A percentile compares a stretch with the other conserved stretches of the same genome.
These are phyloP conservation scores for Cisticola juncidis DNA, from an alignment of 2,113 vertebrate genomes.

Conservation along the genomic window DNA sequence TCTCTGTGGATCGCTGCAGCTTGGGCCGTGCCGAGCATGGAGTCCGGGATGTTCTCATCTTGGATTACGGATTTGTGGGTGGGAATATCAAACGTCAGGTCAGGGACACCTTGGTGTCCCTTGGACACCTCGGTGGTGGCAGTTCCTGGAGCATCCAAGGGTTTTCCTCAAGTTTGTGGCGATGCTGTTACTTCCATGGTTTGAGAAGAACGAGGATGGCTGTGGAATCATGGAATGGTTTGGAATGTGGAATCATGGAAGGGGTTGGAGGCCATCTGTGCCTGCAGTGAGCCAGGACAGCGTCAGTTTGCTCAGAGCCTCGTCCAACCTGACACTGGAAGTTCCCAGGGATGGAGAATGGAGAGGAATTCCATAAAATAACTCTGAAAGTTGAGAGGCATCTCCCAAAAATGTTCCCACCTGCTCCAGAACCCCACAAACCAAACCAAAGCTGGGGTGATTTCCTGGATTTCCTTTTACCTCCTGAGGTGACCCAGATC, in stretches of 20 bases:
- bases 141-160: background rate
- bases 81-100: background rate
- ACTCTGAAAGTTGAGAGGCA: too few species aligned
- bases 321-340: accelerated
- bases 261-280: background rate
- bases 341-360: background rate
- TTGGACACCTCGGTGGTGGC: background rate
- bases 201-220: background rate
- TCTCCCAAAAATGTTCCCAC: background rate
- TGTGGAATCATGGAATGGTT: background rate
- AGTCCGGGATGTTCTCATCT: background rate
- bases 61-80: background rate
- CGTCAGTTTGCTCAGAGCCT: background rate
- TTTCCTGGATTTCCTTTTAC: background rate
- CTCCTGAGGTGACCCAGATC: background rate
- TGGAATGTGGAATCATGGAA: background rate
- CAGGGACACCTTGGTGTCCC: background rate
- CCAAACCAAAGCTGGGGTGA: background rate
- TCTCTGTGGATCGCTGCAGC: too few species aligned
- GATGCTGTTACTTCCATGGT: background rate
- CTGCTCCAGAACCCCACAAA: accelerated
- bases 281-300: background rate
- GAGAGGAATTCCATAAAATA: background rate
- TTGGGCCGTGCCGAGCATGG: background rate
- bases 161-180: background rate